Percentiles rank a stretch among this genome's conserved stretches.
phyloP scores from a whole-genome alignment of 2,113 vertebrate genomes.

The Pterocles gutturalis region DNA sequence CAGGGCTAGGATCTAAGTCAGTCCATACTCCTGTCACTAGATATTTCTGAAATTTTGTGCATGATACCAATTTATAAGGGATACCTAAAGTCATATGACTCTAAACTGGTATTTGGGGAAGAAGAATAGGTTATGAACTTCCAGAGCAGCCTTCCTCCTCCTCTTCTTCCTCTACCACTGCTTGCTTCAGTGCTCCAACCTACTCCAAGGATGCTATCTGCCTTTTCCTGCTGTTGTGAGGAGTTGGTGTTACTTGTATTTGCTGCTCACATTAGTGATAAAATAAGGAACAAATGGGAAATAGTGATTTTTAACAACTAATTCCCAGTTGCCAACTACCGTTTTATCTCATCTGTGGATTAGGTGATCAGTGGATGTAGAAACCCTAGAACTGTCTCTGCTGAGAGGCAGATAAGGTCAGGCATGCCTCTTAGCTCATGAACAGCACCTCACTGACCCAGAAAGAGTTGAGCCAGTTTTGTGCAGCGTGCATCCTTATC shows the following conservation, averaged over 20 bases:
- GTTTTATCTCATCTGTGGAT: slow-evolving; percentile 17
- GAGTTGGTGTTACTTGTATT: background rate
- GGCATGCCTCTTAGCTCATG: slow-evolving; percentile 20
- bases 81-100: background rate
- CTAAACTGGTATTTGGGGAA: background rate
- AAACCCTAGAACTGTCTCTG: background rate
- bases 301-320: background rate
- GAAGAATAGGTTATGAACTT: background rate
- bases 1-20: background rate
- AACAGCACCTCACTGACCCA: slow-evolving; percentile 39
- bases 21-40: background rate
- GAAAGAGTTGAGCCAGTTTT: slow-evolving; percentile 21
- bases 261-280: background rate
- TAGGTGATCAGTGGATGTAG: background rate
- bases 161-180: background rate
- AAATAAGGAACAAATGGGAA: slow-evolving; percentile 2
- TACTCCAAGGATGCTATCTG: background rate
- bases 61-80: background rate
- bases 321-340: background rate
- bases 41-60: background rate
- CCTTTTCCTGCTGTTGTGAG: background rate
- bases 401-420: slow-evolving; percentile 33
- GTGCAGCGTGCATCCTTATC: slow-evolving; percentile 4
- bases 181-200: background rate
- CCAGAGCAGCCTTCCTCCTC: background rate